Evolutionary conservation across 2,113 vertebrate species (phyloP).

Genomic region (Terrapene triunguis): DNA sequence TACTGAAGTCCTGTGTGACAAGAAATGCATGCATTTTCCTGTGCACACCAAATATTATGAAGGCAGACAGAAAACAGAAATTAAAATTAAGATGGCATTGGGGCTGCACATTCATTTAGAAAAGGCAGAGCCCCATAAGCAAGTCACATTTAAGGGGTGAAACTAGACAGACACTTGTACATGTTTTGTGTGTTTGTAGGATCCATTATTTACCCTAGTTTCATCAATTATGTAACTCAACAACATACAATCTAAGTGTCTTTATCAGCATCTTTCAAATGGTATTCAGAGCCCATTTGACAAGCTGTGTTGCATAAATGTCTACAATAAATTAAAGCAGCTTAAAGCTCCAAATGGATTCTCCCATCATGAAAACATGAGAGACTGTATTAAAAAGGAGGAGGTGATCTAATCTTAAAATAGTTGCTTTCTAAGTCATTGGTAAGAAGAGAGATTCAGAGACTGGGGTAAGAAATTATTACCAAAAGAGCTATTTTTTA

Average conservation of each 20-base stretch:
- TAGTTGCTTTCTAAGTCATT: neutral
- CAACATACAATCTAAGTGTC: neutral
- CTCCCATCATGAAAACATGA: neutral
- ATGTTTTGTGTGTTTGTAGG: neutral
- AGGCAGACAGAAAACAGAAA: neutral
- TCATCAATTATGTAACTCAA: neutral
- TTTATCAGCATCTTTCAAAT: neutral
- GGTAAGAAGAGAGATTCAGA: neutral
- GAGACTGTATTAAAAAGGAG: neutral
- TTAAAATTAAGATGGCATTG: neutral
- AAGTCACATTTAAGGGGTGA: neutral
- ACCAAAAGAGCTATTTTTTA: neutral
- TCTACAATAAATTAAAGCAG: neutral
- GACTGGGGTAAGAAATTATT: neutral
- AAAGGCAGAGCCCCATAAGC: neutral
- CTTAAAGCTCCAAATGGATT: neutral
- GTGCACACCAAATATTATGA: neutral
- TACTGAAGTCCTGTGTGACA: neutral
- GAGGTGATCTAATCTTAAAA: neutral
- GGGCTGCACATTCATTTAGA: neutral
- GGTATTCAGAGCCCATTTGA: neutral
- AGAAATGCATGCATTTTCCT: neutral
- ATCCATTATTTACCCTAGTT: neutral
- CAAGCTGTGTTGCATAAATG: neutral
- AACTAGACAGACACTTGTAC: constrained; percentile 30